Conservation (phyloP, 2,797 vertebrate species). For the Sarcoramphus papa region DNA sequence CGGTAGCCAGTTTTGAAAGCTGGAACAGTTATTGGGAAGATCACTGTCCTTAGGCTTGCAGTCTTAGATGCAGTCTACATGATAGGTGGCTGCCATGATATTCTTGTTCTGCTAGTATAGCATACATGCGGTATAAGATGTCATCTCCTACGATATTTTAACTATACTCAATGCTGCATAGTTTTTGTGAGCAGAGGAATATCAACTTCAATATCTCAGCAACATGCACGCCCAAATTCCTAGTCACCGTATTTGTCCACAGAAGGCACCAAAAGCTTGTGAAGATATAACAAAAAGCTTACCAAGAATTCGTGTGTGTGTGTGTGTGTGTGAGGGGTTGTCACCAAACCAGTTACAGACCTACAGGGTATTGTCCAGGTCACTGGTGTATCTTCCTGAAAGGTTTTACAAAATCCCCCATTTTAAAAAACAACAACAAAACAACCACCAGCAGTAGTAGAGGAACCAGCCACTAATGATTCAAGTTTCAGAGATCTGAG, state of each 20-base stretch:
- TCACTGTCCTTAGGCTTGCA: background rate
- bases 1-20: background rate
- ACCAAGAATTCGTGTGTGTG: background rate
- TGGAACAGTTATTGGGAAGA: background rate
- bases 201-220: background rate
- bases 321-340: too few relatives aligned
- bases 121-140: too few relatives aligned
- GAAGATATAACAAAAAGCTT: background rate
- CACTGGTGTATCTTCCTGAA: background rate
- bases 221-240: background rate
- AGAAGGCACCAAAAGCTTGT: background rate
- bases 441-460: background rate
- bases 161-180: background rate
- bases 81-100: rapidly evolving
- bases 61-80: background rate
- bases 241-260: background rate
- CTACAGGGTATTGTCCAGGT: background rate
- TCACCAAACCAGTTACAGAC: background rate
- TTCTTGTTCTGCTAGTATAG: background rate
- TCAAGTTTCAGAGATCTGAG: rapidly evolving
- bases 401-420: background rate
- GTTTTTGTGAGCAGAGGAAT: background rate
- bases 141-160: background rate
- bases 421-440: background rate
- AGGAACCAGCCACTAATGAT: background rate